A percentile compares a stretch with the other conserved stretches of the same genome.
Evolutionary conservation across 2,888 invertebrate genomes (phyloP).

Genomic region (Horisme vitalbata): DNA sequence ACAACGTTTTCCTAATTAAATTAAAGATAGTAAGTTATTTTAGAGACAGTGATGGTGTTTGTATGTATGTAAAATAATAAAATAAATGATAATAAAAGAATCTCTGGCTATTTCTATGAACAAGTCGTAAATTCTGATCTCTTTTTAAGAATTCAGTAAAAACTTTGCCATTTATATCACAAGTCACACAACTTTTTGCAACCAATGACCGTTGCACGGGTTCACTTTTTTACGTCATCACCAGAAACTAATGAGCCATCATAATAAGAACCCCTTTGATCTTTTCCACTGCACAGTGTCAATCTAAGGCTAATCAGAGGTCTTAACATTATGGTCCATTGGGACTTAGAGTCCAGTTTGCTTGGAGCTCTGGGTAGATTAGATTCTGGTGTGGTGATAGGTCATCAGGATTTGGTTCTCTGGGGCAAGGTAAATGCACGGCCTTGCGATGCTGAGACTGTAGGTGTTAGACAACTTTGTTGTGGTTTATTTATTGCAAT

Average conservation of each 20-base stretch:
- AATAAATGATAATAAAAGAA: too few relatives aligned
- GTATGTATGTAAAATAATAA: too few relatives aligned
- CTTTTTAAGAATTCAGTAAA: too few relatives aligned
- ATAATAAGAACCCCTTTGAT: slow-evolving; percentile 1
- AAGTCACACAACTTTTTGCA: slow-evolving; percentile 19
- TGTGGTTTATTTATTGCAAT: neutral
- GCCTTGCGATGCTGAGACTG: slow-evolving; percentile 44
- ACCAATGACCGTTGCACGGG: slow-evolving; percentile 27
- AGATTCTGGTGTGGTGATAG: neutral
- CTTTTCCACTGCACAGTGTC: slow-evolving; percentile 1
- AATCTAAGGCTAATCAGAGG: slow-evolving; percentile 21
- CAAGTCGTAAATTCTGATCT: too few relatives aligned
- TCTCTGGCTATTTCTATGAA: too few relatives aligned
- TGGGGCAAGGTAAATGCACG: slow-evolving; percentile 48
- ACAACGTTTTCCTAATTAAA: too few relatives aligned
- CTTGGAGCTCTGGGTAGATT: slow-evolving; percentile 2
- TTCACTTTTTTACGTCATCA: slow-evolving; percentile 22
- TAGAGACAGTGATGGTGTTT: too few relatives aligned
- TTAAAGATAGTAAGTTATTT: too few relatives aligned
- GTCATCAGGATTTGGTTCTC: slow-evolving; percentile 21
- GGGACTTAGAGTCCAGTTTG: slow-evolving; percentile 6
- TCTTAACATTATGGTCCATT: slow-evolving; percentile 24
- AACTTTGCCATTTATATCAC: slow-evolving; percentile 1
- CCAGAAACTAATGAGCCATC: slow-evolving; percentile 21
- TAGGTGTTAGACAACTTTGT: slow-evolving; percentile 10